Conservation (phyloP, 1,140 invertebrate genomes). For the Alviniconcha marisindica region DNA sequence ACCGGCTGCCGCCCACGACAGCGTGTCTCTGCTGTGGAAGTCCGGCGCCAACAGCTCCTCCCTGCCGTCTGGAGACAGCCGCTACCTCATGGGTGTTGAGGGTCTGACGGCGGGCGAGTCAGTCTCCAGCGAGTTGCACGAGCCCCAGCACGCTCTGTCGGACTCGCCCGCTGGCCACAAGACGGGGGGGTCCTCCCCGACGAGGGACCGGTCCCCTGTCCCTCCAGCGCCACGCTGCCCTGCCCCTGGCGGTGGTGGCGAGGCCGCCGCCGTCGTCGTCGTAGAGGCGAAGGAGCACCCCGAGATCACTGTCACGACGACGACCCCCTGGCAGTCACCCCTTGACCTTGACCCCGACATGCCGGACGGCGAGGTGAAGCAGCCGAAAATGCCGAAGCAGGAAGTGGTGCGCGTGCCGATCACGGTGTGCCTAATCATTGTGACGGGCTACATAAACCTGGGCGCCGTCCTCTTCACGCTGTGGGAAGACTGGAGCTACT, state of each 20-base stretch:
- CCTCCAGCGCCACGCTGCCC: no score
- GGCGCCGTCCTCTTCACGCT: constrained; percentile 70
- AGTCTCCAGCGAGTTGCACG: background rate
- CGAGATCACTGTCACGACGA: background rate
- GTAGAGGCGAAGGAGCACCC: background rate
- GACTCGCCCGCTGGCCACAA: no score
- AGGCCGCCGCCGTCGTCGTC: no score
- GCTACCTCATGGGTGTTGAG: background rate
- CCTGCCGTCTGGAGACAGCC: background rate
- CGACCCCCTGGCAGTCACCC: background rate
- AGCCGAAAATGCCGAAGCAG: background rate
- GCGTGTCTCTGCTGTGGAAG: background rate
- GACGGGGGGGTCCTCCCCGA: no score
- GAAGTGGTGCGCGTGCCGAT: constrained; percentile 67
- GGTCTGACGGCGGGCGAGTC: background rate
- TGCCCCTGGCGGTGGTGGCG: no score
- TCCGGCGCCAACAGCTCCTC: background rate
- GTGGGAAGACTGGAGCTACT: constrained; percentile 81
- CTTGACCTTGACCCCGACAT: background rate
- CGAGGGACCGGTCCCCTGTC: no score
- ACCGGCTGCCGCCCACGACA: background rate
- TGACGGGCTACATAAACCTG: constrained; percentile 68
- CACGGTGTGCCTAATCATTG: constrained; percentile 65
- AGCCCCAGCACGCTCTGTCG: no score
- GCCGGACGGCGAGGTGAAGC: background rate